phyloP scores from a whole-genome alignment of 2,888 invertebrate species.

The Aphidius colemani region DNA sequence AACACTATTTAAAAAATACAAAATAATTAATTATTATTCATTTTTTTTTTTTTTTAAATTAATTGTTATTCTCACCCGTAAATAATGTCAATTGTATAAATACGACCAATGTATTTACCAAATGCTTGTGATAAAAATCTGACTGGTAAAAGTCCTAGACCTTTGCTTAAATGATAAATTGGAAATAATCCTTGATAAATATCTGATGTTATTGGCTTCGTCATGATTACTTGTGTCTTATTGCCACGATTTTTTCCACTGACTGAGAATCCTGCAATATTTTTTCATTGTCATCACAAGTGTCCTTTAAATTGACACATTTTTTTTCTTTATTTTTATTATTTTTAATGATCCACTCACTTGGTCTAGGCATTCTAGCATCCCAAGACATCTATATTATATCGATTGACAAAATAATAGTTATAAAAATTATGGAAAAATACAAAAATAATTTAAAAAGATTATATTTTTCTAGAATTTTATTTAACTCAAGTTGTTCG shows the following conservation, averaged over 20 bases:
- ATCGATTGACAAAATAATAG: neutral
- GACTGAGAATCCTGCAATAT: constrained; percentile 26
- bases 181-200: constrained; percentile 50
- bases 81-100: constrained; percentile 38
- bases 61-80: constrained; percentile 46
- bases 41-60: too few species aligned
- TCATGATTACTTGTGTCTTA: constrained; percentile 28
- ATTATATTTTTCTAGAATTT: neutral
- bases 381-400: constrained; percentile 22
- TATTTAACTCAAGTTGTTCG: too few species aligned
- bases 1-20: constrained; percentile 32
- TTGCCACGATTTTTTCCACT: constrained; percentile 27
- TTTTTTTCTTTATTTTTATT: too few species aligned
- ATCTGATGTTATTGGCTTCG: constrained; percentile 40
- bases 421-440: neutral
- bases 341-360: constrained; percentile 23
- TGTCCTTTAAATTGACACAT: too few species aligned
- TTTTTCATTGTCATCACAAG: neutral
- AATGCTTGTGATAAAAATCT: constrained; percentile 40
- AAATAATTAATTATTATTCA: constrained; percentile 3
- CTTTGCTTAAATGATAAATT: constrained; percentile 50
- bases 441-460: neutral
- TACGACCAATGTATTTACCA: constrained; percentile 43
- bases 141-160: constrained; percentile 51
- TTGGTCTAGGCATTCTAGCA: constrained; percentile 28